A percentile compares a stretch with the other conserved stretches of the same genome.
phyloP scores from a whole-genome alignment of 2,888 invertebrate species.

The Torymus tubicola region DNA sequence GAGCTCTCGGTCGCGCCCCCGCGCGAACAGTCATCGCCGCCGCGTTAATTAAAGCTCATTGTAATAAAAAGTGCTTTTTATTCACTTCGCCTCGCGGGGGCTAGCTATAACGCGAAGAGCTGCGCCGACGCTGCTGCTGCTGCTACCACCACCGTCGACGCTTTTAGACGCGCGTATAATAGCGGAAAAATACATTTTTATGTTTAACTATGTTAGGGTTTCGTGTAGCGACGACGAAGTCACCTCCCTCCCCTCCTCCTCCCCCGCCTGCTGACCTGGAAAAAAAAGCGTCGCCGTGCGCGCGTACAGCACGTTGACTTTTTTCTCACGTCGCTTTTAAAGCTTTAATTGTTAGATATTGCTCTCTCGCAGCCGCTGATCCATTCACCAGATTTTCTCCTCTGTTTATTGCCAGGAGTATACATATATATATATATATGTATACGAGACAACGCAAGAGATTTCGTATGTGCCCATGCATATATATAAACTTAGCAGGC shows the following conservation, averaged over 20 bases:
- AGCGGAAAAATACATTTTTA: conserved; percentile 66
- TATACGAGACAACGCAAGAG: not conserved
- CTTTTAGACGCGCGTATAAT: conserved; percentile 31
- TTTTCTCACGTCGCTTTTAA: conserved; percentile 58
- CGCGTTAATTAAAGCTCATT: conserved; percentile 73
- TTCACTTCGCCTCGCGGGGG: conserved; percentile 66
- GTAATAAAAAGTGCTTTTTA: conserved; percentile 73
- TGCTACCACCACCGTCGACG: conserved; percentile 3
- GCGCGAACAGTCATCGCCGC: conserved; percentile 67
- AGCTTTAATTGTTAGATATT: conserved; percentile 67
- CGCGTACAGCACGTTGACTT: not conserved
- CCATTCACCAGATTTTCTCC: conserved; percentile 21
- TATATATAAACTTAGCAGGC: too few species aligned
- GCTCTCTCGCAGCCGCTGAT: conserved; percentile 18
- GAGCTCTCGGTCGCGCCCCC: conserved; percentile 57
- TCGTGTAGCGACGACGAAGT: conserved; percentile 19
- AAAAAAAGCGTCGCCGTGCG: conserved; percentile 6
- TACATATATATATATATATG: not conserved
- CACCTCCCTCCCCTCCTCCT: not conserved
- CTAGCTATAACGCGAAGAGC: conserved; percentile 57
- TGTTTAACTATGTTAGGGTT: conserved; percentile 71
- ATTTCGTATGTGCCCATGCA: too few species aligned
- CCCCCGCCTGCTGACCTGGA: conserved; percentile 35
- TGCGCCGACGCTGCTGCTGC: not conserved
- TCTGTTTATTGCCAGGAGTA: conserved; percentile 15